Percentiles rank a stretch among this genome's conserved stretches.
These are phyloP conservation scores for Aurelia coerulea DNA, from an alignment of 30 jellyfish, hydroid and myxozoan species.

Conservation along the genomic window DNA sequence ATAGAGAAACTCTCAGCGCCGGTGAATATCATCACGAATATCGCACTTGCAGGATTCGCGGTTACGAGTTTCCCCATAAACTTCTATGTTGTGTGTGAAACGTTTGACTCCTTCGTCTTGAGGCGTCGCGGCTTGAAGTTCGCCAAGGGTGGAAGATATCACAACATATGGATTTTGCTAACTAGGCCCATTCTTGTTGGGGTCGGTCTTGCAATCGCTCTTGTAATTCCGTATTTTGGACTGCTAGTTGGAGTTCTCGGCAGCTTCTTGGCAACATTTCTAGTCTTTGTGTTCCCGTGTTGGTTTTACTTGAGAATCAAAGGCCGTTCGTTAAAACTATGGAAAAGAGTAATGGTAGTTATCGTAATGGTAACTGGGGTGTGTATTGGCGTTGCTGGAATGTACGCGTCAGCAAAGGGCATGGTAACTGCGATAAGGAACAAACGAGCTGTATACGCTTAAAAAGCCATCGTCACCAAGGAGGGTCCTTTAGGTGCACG, in stretches of 20 bases:
- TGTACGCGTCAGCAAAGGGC: slow-evolving; percentile 46
- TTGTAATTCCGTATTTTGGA: slow-evolving; percentile 63
- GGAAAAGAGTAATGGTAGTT: slow-evolving; percentile 11
- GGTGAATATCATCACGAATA: slow-evolving; percentile 5
- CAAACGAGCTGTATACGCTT: not conserved
- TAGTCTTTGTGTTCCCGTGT: slow-evolving; percentile 50
- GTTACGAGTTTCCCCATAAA: slow-evolving; percentile 46
- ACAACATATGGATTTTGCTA: slow-evolving; percentile 47
- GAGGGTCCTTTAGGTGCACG: not conserved
- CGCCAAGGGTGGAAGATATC: slow-evolving; percentile 20
- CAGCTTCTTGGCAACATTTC: slow-evolving; percentile 41
- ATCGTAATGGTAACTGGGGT: slow-evolving; percentile 34
- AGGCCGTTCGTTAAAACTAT: slow-evolving; percentile 20
- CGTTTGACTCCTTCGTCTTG: slow-evolving; percentile 32
- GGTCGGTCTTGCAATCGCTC: slow-evolving; percentile 28
- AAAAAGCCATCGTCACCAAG: not conserved
- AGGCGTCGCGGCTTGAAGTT: slow-evolving; percentile 21
- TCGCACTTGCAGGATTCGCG: slow-evolving; percentile 30
- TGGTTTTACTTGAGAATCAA: slow-evolving; percentile 45
- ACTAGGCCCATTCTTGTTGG: slow-evolving; percentile 60
- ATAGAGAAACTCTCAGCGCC: slow-evolving; percentile 17
- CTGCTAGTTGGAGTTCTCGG: slow-evolving; percentile 57
- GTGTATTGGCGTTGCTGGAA: slow-evolving; percentile 44
- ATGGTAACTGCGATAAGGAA: slow-evolving; percentile 14
- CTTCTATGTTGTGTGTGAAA: slow-evolving; percentile 55